A percentile compares a stretch with the other conserved stretches of the same genome.
Conservation (phyloP, 1,140 invertebrate species). For the Trinorchestia longiramus region DNA sequence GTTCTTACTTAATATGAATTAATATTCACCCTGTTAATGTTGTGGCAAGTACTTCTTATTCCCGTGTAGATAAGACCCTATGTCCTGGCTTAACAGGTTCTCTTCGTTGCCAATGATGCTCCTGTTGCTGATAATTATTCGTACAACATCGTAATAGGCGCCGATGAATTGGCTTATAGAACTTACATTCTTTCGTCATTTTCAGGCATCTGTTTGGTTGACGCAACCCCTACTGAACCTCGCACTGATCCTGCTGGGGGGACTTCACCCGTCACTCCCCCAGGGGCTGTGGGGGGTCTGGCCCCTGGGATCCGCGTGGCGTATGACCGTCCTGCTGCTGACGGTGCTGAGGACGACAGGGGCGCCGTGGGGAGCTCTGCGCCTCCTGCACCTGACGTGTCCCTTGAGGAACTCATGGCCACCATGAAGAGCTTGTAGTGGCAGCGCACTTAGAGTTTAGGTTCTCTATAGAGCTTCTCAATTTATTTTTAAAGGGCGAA, state of each 20-base stretch:
- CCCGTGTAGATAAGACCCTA: too few species aligned
- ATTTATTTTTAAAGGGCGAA: neutral
- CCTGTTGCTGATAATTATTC: too few species aligned
- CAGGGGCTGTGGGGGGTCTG: constrained; percentile 69
- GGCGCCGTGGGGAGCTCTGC: constrained; percentile 72
- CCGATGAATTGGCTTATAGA: too few species aligned
- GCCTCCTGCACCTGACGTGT: constrained; percentile 71
- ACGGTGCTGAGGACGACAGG: constrained; percentile 67
- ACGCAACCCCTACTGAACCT: constrained; percentile 69
- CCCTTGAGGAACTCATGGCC: constrained; percentile 88
- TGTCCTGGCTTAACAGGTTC: too few species aligned
- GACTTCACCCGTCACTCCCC: neutral
- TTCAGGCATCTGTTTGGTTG: constrained; percentile 79
- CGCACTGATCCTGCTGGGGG: constrained; percentile 58
- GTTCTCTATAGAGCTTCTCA: neutral
- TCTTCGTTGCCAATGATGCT: too few species aligned
- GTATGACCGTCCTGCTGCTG: constrained; percentile 75
- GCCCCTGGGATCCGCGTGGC: constrained; percentile 78
- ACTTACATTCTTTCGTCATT: constrained; percentile 45
- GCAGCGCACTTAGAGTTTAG: neutral
- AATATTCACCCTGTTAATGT: too few species aligned
- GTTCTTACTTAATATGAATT: too few species aligned
- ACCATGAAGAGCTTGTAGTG: constrained; percentile 78
- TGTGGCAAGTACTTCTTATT: too few species aligned
- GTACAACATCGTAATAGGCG: too few species aligned